Conservation (phyloP, 2,888 invertebrate genomes). For the Helleia helle region DNA sequence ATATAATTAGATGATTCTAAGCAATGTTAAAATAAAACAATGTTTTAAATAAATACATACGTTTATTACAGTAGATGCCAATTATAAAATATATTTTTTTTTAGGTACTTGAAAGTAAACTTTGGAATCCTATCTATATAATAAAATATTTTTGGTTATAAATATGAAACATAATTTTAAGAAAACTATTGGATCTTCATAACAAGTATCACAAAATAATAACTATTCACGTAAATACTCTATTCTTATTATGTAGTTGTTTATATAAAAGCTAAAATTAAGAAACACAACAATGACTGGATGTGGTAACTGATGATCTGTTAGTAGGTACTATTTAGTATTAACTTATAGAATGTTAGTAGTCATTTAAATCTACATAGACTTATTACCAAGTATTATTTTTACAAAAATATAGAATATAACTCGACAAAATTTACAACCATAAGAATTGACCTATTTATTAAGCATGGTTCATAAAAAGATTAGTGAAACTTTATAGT, state of each 20-base stretch:
- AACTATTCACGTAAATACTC: not conserved
- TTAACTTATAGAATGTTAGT: not conserved
- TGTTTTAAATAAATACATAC: constrained; percentile 13
- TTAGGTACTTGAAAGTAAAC: too few relatives aligned
- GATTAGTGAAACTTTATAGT: too few relatives aligned
- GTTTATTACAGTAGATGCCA: constrained; percentile 21
- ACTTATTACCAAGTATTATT: not conserved
- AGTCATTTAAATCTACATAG: too few relatives aligned
- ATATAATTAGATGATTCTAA: too few relatives aligned
- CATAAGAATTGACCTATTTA: too few relatives aligned
- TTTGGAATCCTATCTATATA: too few relatives aligned
- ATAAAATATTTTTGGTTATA: too few relatives aligned
- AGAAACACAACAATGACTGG: constrained; percentile 19
- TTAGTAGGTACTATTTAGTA: not conserved
- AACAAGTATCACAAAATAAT: too few relatives aligned
- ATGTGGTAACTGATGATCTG: constrained; percentile 35
- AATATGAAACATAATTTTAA: too few relatives aligned
- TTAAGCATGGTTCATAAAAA: too few relatives aligned
- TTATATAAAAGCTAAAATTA: constrained; percentile 5
- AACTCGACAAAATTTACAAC: too few relatives aligned
- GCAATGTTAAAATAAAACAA: constrained; percentile 9
- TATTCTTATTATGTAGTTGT: not conserved
- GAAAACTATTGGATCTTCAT: too few relatives aligned
- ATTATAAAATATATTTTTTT: constrained; percentile 12
- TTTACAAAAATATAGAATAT: not conserved